These are phyloP conservation scores for Eudemis profundana DNA, from an alignment of 2,888 invertebrate genomes.

Conservation along the genomic window DNA sequence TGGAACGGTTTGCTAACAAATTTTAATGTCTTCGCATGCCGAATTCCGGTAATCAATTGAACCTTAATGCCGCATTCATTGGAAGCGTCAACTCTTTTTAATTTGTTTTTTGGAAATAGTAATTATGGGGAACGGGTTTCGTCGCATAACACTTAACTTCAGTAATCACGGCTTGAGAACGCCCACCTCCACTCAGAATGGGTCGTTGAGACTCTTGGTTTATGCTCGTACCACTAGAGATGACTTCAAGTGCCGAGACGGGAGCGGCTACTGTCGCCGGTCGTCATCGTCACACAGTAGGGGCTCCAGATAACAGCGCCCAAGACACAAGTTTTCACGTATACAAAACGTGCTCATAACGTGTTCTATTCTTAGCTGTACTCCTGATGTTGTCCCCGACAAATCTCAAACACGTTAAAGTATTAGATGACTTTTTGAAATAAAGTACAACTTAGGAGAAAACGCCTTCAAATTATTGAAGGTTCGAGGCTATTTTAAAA, in stretches of 20 bases:
- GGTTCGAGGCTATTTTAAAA: not conserved
- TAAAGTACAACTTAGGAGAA: not conserved
- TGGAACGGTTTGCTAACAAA: slow-evolving; percentile 71
- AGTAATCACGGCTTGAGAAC: slow-evolving; percentile 35
- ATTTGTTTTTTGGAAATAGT: slow-evolving; percentile 10
- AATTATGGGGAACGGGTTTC: slow-evolving; percentile 17
- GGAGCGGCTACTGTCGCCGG: slow-evolving; percentile 33
- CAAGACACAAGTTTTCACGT: slow-evolving; percentile 33
- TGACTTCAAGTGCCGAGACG: slow-evolving; percentile 29
- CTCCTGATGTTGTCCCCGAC: not conserved
- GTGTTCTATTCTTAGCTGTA: slow-evolving; percentile 23
- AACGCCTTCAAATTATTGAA: not conserved
- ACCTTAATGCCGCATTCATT: slow-evolving; percentile 19
- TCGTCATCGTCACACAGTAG: slow-evolving; percentile 28
- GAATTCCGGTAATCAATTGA: slow-evolving; percentile 41
- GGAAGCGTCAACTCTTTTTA: slow-evolving; percentile 17
- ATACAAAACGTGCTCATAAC: slow-evolving; percentile 36
- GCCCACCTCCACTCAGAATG: slow-evolving; percentile 28
- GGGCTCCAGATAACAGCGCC: slow-evolving; percentile 35
- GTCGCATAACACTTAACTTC: slow-evolving; percentile 30
- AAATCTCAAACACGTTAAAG: not conserved
- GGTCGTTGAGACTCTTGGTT: slow-evolving; percentile 14
- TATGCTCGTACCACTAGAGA: slow-evolving; percentile 7
- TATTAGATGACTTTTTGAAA: not conserved
- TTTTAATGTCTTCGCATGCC: slow-evolving; percentile 64